Conservation (phyloP, 2,113 vertebrate species). For the Apeltes quadracus region DNA sequence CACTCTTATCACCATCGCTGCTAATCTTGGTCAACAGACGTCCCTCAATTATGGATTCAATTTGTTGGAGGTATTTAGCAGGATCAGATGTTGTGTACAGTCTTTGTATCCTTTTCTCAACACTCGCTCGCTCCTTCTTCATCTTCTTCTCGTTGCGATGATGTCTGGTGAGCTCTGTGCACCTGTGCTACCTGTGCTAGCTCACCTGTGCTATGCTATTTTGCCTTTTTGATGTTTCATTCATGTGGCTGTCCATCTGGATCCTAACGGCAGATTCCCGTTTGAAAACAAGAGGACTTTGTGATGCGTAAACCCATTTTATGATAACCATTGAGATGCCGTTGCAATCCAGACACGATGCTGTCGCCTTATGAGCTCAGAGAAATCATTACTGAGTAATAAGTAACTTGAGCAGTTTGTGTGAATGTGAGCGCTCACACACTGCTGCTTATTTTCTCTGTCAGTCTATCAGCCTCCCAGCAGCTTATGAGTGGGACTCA, state of each 20-base stretch:
- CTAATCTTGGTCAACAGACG: conserved; percentile 11
- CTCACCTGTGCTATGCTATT: too few species aligned
- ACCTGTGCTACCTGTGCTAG: too few species aligned
- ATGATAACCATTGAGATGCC: conserved; percentile 32
- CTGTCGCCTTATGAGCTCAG: neutral
- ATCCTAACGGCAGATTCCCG: conserved; percentile 11
- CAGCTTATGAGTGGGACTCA: conserved; percentile 6
- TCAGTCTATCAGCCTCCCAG: conserved; percentile 21
- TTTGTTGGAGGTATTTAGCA: conserved; percentile 40
- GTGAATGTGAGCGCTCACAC: conserved; percentile 14
- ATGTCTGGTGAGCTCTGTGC: conserved; percentile 18
- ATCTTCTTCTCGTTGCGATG: conserved; percentile 6
- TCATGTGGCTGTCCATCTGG: neutral
- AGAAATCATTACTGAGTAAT: conserved; percentile 7
- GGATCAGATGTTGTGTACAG: conserved; percentile 24
- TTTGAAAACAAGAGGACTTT: conserved; percentile 8
- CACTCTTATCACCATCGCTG: neutral
- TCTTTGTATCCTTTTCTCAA: conserved; percentile 19
- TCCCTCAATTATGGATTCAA: conserved; percentile 22
- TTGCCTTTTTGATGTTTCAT: conserved; percentile 10
- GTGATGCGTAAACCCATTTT: conserved; percentile 30
- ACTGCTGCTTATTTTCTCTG: conserved; percentile 23
- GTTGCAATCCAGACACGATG: conserved; percentile 5
- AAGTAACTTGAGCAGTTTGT: conserved; percentile 2
- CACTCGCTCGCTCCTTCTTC: conserved; percentile 7